Evolutionary conservation across 2,888 invertebrate species (phyloP).

Genomic region (Entomobrya multifasciata): DNA sequence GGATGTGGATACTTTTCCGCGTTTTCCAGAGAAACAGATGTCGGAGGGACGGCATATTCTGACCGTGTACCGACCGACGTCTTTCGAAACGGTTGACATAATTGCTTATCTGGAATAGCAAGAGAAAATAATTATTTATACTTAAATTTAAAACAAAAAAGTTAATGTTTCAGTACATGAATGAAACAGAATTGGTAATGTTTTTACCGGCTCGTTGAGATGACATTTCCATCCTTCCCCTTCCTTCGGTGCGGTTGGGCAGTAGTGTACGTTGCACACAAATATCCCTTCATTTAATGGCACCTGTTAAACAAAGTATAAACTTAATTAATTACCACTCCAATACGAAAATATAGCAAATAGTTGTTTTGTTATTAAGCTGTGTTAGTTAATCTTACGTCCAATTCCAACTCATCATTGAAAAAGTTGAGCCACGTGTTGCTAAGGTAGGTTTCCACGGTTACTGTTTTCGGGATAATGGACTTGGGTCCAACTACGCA

Average conservation of each 20-base stretch:
- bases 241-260: background rate
- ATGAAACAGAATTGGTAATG: no score
- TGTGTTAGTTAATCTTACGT: background rate
- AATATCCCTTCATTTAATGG: background rate
- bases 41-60: background rate
- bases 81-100: background rate
- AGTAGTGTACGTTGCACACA: background rate
- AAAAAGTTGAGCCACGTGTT: background rate
- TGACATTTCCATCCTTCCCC: background rate
- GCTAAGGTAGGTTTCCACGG: background rate
- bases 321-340: no score
- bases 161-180: no score
- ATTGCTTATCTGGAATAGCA: background rate
- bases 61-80: no score
- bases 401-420: background rate
- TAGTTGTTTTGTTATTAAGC: no score
- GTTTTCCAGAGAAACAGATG: background rate
- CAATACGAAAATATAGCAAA: no score
- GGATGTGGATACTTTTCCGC: background rate
- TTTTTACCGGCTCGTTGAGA: background rate
- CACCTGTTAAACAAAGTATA: no score
- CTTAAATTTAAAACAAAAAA: no score
- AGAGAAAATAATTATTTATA: background rate
- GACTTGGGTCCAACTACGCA: no score
- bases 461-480: no score